phyloP scores from a whole-genome alignment of 35 echinoderm and acorn worm genomes.

The Strongylocentrotus purpuratus region DNA sequence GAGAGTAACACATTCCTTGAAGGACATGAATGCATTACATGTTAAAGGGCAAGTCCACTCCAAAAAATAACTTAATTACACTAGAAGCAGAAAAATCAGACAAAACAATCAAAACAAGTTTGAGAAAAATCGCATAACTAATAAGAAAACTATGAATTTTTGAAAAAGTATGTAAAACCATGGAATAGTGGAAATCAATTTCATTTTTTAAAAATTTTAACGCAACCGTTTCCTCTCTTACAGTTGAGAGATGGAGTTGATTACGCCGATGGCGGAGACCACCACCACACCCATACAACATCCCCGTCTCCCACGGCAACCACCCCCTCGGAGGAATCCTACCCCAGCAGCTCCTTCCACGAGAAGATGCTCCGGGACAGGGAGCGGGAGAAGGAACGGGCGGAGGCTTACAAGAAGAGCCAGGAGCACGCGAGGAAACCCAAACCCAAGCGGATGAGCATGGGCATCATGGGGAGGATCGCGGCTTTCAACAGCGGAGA shows the following conservation, averaged over 20 bases:
- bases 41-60: too few species aligned
- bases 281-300: neutral
- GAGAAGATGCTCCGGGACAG: slow-evolving; percentile 64
- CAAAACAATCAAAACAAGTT: too few species aligned
- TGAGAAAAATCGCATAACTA: too few species aligned
- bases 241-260: slow-evolving; percentile 35
- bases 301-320: neutral
- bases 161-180: too few species aligned
- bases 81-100: too few species aligned
- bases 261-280: neutral
- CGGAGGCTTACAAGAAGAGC: slow-evolving; percentile 18
- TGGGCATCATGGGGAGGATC: slow-evolving; percentile 59
- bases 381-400: slow-evolving; percentile 48
- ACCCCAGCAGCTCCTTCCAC: slow-evolving; percentile 47
- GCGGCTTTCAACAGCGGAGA: slow-evolving; percentile 64
- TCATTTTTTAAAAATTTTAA: too few species aligned
- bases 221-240: too few species aligned
- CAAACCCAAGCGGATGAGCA: slow-evolving; percentile 42
- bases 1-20: too few species aligned
- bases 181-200: too few species aligned
- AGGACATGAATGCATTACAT: too few species aligned
- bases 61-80: too few species aligned
- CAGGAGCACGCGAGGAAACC: slow-evolving; percentile 21
- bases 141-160: too few species aligned
- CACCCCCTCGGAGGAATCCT: slow-evolving; percentile 33